These are phyloP conservation scores for Porphyrio hochstetteri DNA, from an alignment of 2,113 vertebrate genomes.

Conservation along the genomic window DNA sequence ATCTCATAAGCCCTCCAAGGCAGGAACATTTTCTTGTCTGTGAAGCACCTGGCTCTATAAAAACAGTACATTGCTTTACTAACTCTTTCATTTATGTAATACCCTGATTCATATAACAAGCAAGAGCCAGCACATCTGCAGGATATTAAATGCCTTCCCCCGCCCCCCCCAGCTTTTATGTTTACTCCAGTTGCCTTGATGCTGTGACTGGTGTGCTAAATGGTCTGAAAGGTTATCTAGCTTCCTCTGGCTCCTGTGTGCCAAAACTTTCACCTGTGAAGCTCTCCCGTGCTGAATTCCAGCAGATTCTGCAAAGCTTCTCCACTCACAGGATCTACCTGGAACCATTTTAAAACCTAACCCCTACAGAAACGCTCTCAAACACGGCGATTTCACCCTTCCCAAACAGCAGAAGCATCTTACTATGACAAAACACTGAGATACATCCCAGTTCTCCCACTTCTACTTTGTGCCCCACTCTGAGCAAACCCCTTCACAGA, in stretches of 20 bases:
- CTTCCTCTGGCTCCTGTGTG: background rate
- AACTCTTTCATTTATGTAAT: background rate
- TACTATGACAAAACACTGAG: background rate
- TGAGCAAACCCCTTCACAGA: background rate
- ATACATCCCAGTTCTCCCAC: background rate
- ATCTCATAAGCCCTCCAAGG: background rate
- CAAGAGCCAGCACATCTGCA: slow-evolving; percentile 39
- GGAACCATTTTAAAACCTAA: background rate
- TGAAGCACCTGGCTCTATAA: background rate
- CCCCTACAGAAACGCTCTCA: background rate
- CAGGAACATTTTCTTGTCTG: background rate
- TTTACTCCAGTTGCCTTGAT: background rate
- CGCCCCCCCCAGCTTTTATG: background rate
- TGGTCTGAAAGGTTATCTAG: background rate
- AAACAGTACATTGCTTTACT: background rate
- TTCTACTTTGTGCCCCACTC: background rate
- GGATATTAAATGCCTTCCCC: background rate
- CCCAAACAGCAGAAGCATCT: background rate
- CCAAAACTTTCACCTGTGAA: background rate
- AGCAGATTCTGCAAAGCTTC: background rate
- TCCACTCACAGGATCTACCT: background rate
- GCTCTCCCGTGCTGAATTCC: background rate
- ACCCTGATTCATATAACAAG: background rate
- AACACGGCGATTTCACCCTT: background rate
- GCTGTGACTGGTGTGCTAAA: background rate